Percentiles rank a stretch among this genome's conserved stretches.
phyloP scores from a whole-genome alignment of 2,888 invertebrate species.

The Cryptus armator region DNA sequence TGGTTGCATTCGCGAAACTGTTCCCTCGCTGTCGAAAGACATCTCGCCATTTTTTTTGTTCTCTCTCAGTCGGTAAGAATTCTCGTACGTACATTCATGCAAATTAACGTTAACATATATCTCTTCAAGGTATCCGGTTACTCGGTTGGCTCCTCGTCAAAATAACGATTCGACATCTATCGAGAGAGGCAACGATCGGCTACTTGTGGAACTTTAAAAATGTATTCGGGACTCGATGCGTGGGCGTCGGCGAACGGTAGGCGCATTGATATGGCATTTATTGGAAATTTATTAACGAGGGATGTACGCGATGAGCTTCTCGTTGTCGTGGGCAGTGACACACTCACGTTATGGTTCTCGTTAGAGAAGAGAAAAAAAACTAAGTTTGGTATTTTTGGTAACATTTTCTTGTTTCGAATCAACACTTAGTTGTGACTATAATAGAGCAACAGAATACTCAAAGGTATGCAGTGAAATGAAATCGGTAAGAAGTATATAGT shows the following conservation, averaged over 20 bases:
- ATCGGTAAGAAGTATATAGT: not conserved
- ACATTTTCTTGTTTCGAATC: not conserved
- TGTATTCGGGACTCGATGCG: conserved; percentile 64
- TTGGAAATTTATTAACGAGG: conserved; percentile 76
- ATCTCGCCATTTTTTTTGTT: not conserved
- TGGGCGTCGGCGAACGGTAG: conserved; percentile 76
- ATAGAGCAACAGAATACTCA: not conserved
- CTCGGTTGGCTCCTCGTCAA: not conserved
- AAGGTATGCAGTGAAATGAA: not conserved
- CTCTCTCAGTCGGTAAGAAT: not conserved
- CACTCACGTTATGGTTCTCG: conserved; percentile 19
- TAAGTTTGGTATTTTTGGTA: not conserved
- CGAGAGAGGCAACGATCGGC: not conserved
- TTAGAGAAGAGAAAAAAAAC: no score
- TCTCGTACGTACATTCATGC: not conserved
- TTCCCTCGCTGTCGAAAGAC: not conserved
- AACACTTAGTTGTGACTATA: not conserved
- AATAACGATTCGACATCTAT: not conserved
- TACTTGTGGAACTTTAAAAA: not conserved
- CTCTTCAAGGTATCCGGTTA: conserved; percentile 6
- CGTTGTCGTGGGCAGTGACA: conserved; percentile 57
- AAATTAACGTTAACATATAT: not conserved
- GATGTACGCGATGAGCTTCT: conserved; percentile 60
- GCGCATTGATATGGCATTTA: conserved; percentile 74
- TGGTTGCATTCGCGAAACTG: not conserved